A percentile compares a stretch with the other conserved stretches of the same genome.
Evolutionary conservation across 2,888 invertebrate species (phyloP).

Genomic region (Halictus ligatus): DNA sequence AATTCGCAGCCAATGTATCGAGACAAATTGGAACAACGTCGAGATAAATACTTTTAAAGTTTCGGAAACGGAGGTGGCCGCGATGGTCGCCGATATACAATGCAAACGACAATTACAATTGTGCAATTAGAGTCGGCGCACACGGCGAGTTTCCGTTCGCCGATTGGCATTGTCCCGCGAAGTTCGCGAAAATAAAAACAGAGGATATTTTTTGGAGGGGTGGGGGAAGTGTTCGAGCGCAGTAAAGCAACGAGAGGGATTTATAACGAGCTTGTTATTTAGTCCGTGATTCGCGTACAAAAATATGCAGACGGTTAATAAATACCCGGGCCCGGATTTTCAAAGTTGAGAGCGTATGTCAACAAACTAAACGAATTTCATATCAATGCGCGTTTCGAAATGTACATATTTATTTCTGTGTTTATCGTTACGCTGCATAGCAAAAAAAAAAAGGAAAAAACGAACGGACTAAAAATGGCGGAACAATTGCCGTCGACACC

Average conservation of each 20-base stretch:
- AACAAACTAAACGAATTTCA: constrained; percentile 28
- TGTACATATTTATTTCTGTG: neutral
- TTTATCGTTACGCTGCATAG: neutral
- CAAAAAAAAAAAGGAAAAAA: neutral
- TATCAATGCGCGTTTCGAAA: constrained; percentile 15
- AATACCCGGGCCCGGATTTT: constrained; percentile 23
- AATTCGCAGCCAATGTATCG: constrained; percentile 1
- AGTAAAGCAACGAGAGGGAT: neutral
- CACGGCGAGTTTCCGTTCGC: neutral
- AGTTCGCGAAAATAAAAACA: neutral
- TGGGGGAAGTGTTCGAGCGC: neutral
- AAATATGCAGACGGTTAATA: constrained; percentile 45
- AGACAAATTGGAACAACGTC: neutral
- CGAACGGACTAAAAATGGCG: neutral
- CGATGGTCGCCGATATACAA: neutral
- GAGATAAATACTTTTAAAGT: neutral
- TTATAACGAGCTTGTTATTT: constrained; percentile 44
- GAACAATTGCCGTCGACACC: neutral
- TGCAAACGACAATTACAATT: constrained; percentile 20
- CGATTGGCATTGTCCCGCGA: neutral
- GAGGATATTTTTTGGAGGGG: neutral
- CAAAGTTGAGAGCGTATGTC: neutral
- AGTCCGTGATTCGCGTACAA: constrained; percentile 25
- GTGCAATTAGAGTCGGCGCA: constrained; percentile 26
- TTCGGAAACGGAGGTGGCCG: neutral